Evolutionary conservation across 1,140 invertebrate genomes (phyloP), one percentile per base, ranked within the genome.

Genomic region (Pinna nobilis): DNA sequence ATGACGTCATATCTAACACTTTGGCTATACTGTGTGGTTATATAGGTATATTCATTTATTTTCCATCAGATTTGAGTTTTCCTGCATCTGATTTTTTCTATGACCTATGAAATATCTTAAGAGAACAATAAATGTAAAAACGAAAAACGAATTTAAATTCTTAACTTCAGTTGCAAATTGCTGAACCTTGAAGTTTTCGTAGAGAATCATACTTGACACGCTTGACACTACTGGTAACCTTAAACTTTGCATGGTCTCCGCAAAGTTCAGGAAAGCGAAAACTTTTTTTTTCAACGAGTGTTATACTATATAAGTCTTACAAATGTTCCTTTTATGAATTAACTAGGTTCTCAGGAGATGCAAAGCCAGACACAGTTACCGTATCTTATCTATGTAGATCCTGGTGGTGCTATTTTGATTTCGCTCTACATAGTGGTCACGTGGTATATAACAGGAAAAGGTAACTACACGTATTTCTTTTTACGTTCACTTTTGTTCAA

Each of bases 371-470:
- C 63, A 4, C 32, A 65, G 3, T 39, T 65, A 11, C 2, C n/a
- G 2, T 66, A 60, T 11, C 69, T 83, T 9, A 39, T 63, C 20
- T 90, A 88, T 79, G 76, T 87, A 9, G 90, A 90, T 76, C 90
- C 90, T 7, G 73, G 84, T 25, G 90, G 90, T 3, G 90, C 90
- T 33, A 90, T 90, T 18, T 25, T 88, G 1, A 88, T 89, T 30
- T 84, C 77, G 23, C 44, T 86, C 6, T 89, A 89, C 75, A 88
- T 89, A 39, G 71, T 82, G 18, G 47, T 78, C 44, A 86, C 78
- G 57, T 88, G 86, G 86, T 85, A 76, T 61, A 75, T 71, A 15
- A 83, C 82, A 5, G 85, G 86, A 33, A 66, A 47, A 28, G 81
- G 86, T 88, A 79, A 18, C 18, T 6, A 5, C 50, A 53, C 15